Percentiles rank a stretch among this genome's conserved stretches.
These are phyloP conservation scores for Diplolepis rosae DNA, from an alignment of 2,888 invertebrate species.

Conservation along the genomic window DNA sequence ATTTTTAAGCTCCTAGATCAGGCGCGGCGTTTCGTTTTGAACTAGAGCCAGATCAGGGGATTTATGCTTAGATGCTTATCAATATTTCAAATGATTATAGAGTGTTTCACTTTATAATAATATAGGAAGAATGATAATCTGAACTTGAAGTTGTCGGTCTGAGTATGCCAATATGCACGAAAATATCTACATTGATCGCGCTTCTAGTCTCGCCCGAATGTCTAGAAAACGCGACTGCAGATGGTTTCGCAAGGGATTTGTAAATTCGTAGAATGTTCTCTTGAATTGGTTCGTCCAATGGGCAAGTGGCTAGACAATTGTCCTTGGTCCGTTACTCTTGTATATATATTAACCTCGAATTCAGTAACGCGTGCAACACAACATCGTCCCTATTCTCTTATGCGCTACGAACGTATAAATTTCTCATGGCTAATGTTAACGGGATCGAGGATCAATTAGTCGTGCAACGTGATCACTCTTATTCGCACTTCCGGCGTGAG, in stretches of 20 bases:
- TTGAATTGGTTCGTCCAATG: slow-evolving; percentile 13
- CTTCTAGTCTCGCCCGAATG: slow-evolving; percentile 9
- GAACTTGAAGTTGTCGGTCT: too few species aligned
- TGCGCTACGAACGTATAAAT: neutral
- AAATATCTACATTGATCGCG: slow-evolving; percentile 28
- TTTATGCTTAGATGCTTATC: too few species aligned
- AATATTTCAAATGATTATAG: too few species aligned
- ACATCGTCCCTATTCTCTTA: slow-evolving; percentile 16
- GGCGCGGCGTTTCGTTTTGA: too few species aligned
- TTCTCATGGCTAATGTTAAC: slow-evolving; percentile 10
- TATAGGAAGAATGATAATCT: too few species aligned
- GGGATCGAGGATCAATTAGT: slow-evolving; percentile 23
- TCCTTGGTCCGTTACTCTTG: slow-evolving; percentile 57
- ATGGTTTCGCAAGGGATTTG: slow-evolving; percentile 16
- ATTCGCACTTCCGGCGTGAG: slow-evolving; percentile 30
- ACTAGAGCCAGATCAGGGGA: too few species aligned
- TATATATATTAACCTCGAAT: slow-evolving; percentile 52
- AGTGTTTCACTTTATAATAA: too few species aligned
- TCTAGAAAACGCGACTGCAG: slow-evolving; percentile 21
- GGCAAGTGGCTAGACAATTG: slow-evolving; percentile 40
- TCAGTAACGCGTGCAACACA: slow-evolving; percentile 50
- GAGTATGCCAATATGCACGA: slow-evolving; percentile 2
- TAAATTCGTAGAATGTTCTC: slow-evolving; percentile 8
- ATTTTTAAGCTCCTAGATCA: too few species aligned
- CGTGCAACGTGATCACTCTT: slow-evolving; percentile 9